Evolutionary conservation across 2,888 invertebrate genomes (phyloP), one percentile per base, ranked within the genome.

Genomic region (Drosophila koepferae): DNA sequence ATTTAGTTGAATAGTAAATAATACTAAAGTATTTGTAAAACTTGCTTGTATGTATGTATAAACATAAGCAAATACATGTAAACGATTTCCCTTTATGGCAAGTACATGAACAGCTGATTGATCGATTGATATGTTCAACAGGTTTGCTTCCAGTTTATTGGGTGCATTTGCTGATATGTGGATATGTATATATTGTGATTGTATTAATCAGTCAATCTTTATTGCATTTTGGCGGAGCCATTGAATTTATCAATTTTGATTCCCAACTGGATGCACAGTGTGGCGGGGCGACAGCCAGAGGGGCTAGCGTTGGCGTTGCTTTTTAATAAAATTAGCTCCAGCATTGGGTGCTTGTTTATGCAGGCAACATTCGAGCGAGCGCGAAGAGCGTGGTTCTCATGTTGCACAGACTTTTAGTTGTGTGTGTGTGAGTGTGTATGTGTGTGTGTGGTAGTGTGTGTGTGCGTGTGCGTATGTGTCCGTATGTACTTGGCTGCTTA

Each of bases 311-410:
- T 68, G 67, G 80, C 68, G 83, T 73, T 81, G 82, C 79, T 86
- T 85, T 86, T 86, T 85, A 86, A 85, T 85, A 85, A 85, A 85
- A 85, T 85, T 85, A 85, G 86, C 85, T 81, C 74, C 65, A 73
- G 74, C 85, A 86, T 79, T 86, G 84, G 84, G 73, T 81, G 85
- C 85, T 81, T 86, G 87, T 85, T 87, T 85, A 87, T 87, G 88
- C 82, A 82, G 74, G 72, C 74, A 75, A 71, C 77, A 81, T 70
- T 31, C 67, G 41, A 79, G 64, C 64, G 74, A 71, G 43, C 63
- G 75, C 74, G 58, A 66, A 73, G 80, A 80, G 75, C 41, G 61
- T 40, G n/a, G 43, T 70, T 63, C 78, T 70, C 74, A 67, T 80
- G 72, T 72, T 82, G 86, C 82, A 73, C 67, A 72, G 70, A 56